Evolutionary conservation across 1,140 invertebrate genomes (phyloP).

Genomic region (Drosophila obscura): DNA sequence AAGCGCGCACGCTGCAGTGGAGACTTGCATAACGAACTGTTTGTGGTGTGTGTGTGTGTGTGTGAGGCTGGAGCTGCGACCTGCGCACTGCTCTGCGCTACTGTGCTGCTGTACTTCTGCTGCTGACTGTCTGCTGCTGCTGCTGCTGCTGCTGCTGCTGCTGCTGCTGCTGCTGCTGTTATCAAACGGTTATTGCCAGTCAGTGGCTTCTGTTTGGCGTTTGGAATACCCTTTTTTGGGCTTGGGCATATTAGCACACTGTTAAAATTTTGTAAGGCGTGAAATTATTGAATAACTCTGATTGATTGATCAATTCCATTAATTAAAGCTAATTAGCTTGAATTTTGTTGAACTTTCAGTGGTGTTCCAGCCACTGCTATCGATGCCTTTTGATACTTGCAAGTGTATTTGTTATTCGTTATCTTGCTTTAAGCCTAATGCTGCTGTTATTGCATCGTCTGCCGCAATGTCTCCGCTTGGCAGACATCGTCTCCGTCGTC

Average conservation of each 20-base stretch:
- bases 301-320: background rate
- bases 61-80: no score
- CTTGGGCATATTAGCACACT: slow-evolving; percentile 6
- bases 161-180: slow-evolving; percentile 19
- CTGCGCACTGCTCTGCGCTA: no score
- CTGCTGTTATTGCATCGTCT: slow-evolving; percentile 73
- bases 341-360: no score
- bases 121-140: slow-evolving; percentile 8
- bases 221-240: background rate
- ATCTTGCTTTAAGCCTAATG: slow-evolving; percentile 19
- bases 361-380: no score
- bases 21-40: slow-evolving; percentile 41
- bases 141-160: slow-evolving; percentile 1
- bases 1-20: slow-evolving; percentile 36
- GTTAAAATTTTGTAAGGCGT: background rate
- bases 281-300: background rate
- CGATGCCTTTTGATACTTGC: no score
- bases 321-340: no score
- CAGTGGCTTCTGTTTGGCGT: slow-evolving; percentile 38
- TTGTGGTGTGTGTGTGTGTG: slow-evolving; percentile 1
- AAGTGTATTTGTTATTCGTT: slow-evolving; percentile 28
- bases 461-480: slow-evolving; percentile 73
- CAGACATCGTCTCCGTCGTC: slow-evolving; percentile 48
- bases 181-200: slow-evolving; percentile 45
- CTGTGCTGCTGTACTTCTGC: slow-evolving; percentile 6